phyloP scores from a whole-genome alignment of 2,797 vertebrate genomes.

The Syndactyla subalaris region DNA sequence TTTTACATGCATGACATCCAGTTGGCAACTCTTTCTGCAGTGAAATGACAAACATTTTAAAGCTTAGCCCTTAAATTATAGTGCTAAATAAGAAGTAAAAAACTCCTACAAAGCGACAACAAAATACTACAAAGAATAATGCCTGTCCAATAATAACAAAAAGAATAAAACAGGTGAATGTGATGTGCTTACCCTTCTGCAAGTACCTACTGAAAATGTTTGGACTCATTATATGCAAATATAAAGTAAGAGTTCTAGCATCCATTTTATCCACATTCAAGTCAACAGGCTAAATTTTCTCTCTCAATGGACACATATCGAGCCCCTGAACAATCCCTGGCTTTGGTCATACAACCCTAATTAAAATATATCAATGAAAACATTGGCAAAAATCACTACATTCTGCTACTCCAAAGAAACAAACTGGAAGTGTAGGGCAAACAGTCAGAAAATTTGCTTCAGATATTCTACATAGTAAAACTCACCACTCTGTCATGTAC shows the following conservation, averaged over 20 bases:
- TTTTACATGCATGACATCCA: constrained; percentile 34
- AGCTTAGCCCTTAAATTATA: neutral
- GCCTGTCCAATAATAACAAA: neutral
- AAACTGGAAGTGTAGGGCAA: neutral
- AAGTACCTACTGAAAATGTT: neutral
- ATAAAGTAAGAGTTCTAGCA: neutral
- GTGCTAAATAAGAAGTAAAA: neutral
- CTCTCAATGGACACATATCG: neutral
- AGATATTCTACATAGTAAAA: neutral
- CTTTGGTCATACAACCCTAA: neutral
- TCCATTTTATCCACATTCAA: neutral
- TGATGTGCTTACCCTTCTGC: neutral
- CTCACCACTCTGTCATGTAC: neutral
- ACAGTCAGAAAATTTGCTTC: neutral
- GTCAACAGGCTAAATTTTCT: neutral
- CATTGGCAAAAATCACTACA: neutral
- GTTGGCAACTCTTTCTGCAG: constrained; percentile 10
- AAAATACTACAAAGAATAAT: neutral
- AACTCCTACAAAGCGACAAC: accelerated
- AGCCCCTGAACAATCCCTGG: neutral
- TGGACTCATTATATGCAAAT: neutral
- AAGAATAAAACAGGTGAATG: neutral
- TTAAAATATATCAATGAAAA: neutral
- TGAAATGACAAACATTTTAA: neutral
- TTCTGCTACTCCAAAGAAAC: neutral